Conservation (phyloP, 1,140 invertebrate species). For the Drosophila quadrilineata region DNA sequence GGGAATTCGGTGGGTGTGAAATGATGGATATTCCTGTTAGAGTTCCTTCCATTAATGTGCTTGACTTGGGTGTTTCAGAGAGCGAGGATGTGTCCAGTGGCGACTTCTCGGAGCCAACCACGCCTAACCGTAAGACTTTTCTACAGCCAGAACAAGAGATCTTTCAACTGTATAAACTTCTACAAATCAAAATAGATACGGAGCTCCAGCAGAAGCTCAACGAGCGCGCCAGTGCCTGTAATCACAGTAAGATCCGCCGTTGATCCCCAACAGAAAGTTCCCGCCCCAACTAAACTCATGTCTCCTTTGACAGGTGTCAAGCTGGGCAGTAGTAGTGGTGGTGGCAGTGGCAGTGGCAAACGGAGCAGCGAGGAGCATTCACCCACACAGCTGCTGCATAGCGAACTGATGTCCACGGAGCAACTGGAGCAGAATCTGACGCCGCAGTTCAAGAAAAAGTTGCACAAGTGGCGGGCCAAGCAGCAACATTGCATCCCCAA, state of each 20-base stretch:
- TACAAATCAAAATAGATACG: slow-evolving; percentile 86
- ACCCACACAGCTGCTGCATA: slow-evolving; percentile 53
- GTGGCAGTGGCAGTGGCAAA: slow-evolving; percentile 73
- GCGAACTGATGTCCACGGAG: slow-evolving; percentile 63
- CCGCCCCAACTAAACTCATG: neutral
- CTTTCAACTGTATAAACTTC: slow-evolving; percentile 84
- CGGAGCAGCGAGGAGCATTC: slow-evolving; percentile 68
- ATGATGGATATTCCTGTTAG: neutral
- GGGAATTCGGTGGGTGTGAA: slow-evolving; percentile 60
- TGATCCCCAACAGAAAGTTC: neutral
- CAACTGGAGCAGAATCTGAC: slow-evolving; percentile 86
- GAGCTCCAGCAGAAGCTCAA: slow-evolving; percentile 88
- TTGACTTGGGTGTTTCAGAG: slow-evolving; percentile 51
- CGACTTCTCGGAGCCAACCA: slow-evolving; percentile 74
- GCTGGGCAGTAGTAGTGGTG: slow-evolving; percentile 44
- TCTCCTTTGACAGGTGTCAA: slow-evolving; percentile 35
- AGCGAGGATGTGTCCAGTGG: slow-evolving; percentile 80
- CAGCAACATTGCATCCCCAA: slow-evolving; percentile 81
- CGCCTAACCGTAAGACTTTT: slow-evolving; percentile 70
- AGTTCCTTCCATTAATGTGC: neutral
- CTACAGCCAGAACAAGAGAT: slow-evolving; percentile 82
- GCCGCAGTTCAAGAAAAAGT: slow-evolving; percentile 90
- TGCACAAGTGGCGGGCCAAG: slow-evolving; percentile 92
- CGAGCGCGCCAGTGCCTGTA: slow-evolving; percentile 81
- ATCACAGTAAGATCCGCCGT: slow-evolving; percentile 48